phyloP scores from a whole-genome alignment of 2,113 vertebrate genomes.

The Otus sunia region DNA sequence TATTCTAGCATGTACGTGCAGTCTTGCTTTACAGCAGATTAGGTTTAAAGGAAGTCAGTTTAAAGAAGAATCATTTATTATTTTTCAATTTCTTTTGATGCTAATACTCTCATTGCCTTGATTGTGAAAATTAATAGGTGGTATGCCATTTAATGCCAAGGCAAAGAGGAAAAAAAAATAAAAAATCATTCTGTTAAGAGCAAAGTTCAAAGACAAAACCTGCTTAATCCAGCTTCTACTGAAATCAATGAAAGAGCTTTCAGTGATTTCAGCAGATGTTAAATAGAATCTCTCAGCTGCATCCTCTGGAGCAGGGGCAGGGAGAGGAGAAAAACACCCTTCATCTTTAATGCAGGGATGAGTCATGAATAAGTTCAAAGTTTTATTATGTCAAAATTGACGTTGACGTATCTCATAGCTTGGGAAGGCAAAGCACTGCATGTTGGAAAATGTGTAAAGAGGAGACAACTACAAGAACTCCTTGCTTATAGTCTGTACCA shows the following conservation, averaged over 20 bases:
- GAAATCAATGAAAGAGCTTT: not conserved
- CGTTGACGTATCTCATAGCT: not conserved
- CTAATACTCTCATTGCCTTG: not conserved
- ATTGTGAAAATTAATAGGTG: slow-evolving; percentile 10
- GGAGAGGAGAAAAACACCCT: not conserved
- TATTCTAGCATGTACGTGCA: not conserved
- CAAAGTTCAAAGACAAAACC: slow-evolving; percentile 19
- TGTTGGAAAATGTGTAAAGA: not conserved
- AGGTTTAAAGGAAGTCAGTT: not conserved
- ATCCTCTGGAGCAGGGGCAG: not conserved
- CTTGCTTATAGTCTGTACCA: not conserved
- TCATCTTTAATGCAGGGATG: not conserved
- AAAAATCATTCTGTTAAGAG: not conserved
- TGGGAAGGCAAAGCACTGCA: not conserved
- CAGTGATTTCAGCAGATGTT: not conserved
- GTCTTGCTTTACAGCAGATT: not conserved
- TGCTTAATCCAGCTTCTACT: not conserved
- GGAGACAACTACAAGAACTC: not conserved
- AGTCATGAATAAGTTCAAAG: not conserved
- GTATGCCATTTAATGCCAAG: not conserved
- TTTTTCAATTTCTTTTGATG: not conserved
- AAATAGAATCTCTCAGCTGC: not conserved
- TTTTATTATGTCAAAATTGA: not conserved
- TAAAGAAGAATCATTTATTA: not conserved
- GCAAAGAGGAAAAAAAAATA: not conserved